A percentile compares a stretch with the other conserved stretches of the same genome.
These are phyloP conservation scores for Brachionichthys hirsutus DNA, from an alignment of 2,113 vertebrate genomes.

Conservation along the genomic window DNA sequence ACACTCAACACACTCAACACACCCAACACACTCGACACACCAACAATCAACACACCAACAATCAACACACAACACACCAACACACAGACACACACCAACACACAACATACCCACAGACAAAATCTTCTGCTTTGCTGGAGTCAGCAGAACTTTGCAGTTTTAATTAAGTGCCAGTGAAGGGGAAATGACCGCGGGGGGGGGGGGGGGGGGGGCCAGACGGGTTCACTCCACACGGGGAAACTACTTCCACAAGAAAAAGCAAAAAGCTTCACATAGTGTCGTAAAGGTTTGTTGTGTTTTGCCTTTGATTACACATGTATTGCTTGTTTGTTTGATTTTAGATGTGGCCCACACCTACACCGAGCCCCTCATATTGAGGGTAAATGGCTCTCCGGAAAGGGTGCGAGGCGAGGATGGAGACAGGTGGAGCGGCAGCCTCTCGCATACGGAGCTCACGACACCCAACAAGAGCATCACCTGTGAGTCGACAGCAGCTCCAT, in stretches of 20 bases:
- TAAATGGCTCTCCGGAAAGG: conserved; percentile 57
- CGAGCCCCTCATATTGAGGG: conserved; percentile 69
- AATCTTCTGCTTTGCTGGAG: conserved; percentile 69
- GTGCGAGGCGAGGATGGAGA: conserved; percentile 43
- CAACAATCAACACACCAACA: too few species aligned
- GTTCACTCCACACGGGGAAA: conserved; percentile 40
- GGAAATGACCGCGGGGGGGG: conserved; percentile 51
- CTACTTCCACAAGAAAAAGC: conserved; percentile 5
- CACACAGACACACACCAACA: too few species aligned
- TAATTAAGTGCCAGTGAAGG: conserved; percentile 60
- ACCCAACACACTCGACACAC: too few species aligned
- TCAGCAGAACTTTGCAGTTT: conserved; percentile 63
- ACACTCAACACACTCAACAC: too few species aligned
- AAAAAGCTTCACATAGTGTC: not conserved
- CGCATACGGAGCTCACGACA: conserved; percentile 50
- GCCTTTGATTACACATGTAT: not conserved
- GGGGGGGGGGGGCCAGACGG: too few species aligned
- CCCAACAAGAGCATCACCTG: conserved; percentile 73
- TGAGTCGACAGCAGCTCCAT: conserved; percentile 59
- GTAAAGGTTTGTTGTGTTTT: not conserved
- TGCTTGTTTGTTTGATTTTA: conserved; percentile 45
- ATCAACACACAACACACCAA: conserved; percentile 57
- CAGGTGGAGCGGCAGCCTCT: conserved; percentile 57
- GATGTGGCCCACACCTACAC: conserved; percentile 66
- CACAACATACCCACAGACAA: too few species aligned